Base-by-base conservation (phyloP, 2,797 vertebrate species). In the Pseudocheirus occidentalis region DNA sequence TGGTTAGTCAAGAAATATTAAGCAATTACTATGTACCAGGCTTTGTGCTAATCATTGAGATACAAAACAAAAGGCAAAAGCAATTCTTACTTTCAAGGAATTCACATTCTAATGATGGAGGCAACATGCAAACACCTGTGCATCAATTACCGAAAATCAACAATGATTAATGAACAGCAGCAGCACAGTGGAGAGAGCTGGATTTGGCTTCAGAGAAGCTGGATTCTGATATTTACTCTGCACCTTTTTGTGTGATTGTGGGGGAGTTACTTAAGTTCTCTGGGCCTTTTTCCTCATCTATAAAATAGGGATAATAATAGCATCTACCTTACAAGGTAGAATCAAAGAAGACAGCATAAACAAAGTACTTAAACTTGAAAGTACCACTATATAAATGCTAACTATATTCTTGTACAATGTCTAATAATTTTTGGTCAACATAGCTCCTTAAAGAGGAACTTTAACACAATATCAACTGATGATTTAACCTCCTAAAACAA, bases 391-490 rank as follows among this genome's bases (percentile, higher is more conserved):
- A 89, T 11, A 94, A 93, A 50, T 92, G 21, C 46, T 90, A 40
- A 6, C 66, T 73, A 40, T n/a, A 40, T 34, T 66, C 31, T 73
- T 46, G 46, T 93, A 94, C 58, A 13, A 93, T 94, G 90, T 94
- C 73, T 92, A 89, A 18, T 58, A 90, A 52, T 89, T 2, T 81
- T 96, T 58, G 90, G 93, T 93, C 31, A 94, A 29, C 73, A 55
- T 94, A 95, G 55, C 28, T 16, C 12, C 24, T 66, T 96, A 53
- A 56, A 29, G 13, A 94, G 92, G 24, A 97, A 93, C 90, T 94
- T 12, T 53, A 92, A 95, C 59, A 53, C 10, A 81, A 46, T 90
- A 16, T 92, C 50, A 90, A 31, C 1, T 92, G 12, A 56, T 94
- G 90, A 10, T 62, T 90, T 62, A 94, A 90, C 16, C 27, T 3